Base-by-base conservation (phyloP, 2,113 vertebrate genomes). In the Turnix velox region DNA sequence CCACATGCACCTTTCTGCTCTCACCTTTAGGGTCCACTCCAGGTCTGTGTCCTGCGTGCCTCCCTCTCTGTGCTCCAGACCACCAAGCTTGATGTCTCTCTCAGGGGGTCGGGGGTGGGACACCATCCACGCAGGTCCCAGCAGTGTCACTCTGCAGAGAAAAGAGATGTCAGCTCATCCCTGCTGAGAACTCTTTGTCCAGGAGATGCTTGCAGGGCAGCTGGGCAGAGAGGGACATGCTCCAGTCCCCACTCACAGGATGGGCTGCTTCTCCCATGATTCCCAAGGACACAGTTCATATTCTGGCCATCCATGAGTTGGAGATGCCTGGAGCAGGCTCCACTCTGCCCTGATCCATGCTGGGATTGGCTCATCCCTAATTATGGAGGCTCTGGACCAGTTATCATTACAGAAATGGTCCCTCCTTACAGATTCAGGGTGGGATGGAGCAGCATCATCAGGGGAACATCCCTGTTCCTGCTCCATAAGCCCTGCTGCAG, bases 121-220 rank as follows among this genome's bases (percentile, higher is more conserved):
- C 0, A 6, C 14, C 1, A 0, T 88, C 92, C 91, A 55, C 2
- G 1, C 1, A 0, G 0, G 4, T 89, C 58, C 81, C 58, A 43
- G 58, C 18, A 65, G 74, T 2, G 4, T 84, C 67, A 0, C 81
- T 87, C 96, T 96, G 95, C 66, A 92, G 91, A 96, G 52, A 95
- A 69, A 96, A 92, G 45, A 95, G 80, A 42, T 31, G 39, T 95
- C 92, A 96, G 91, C 62, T 82, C 0, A 0, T 33, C 40, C 66
- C 89, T 22, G 6, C 45, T 80, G 58, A 35, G 49, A 40, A 18
- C 62, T 25, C 33, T 40, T 33, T 54, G 45, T 18, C 37, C 42
- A 27, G 75, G 59, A 77, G 72, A 39, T 45, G 40, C 39, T 42
- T 22, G 33, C 18, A 35, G 65, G 35, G 61, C 8, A 88, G 20